Base-by-base conservation (phyloP, 2,113 vertebrate genomes). In the Lonchura striata region DNA sequence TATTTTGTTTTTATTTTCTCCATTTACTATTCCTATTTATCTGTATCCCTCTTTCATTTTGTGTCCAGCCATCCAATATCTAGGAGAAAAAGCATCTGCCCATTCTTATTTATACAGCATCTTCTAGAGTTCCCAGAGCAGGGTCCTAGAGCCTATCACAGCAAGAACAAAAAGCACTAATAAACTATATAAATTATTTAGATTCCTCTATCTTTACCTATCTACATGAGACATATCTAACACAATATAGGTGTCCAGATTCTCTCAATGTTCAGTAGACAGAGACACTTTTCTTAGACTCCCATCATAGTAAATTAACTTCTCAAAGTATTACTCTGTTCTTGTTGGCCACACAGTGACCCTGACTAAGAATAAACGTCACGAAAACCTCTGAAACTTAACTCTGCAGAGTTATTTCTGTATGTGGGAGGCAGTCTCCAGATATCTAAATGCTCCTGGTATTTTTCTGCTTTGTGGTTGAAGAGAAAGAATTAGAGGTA, bases 391-490 rank as follows among this genome's bases (percentile, higher is more conserved):
- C 46, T 42, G 24, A 28, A 86, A 54, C 20, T 12, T 9, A 12
- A 39, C 8, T 49, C 50, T 70, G 19, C 2, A 2, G 7, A 61
- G 23, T 44, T 44, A 63, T 37, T 85, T 47, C 27, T 74, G 2
- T 42, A 19, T 11, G 13, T 70, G 24, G 9, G 18, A 57, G 4
- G 6, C 16, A 69, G 14, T 61, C 11, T 63, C 6, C 27, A 75
- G 35, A 35, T 14, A 35, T 22, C 31, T 37, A 37, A 6, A 46
- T 47, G 13, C 13, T 88, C 30, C 17, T 59, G 5, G 5, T 10
- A 60, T 63, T 82, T 27, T 66, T 53, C 6, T 39, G 57, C 3
- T 71, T 66, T 0, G 0, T 64, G 35, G 10, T 2, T 76, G 25
- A 28, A 61, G 28, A 49, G 35, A 69, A 12, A 77, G 7, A 64